Percentiles rank a stretch among this genome's conserved stretches.
phyloP scores from a whole-genome alignment of 2,888 invertebrate genomes.

The Lottia scabra region DNA sequence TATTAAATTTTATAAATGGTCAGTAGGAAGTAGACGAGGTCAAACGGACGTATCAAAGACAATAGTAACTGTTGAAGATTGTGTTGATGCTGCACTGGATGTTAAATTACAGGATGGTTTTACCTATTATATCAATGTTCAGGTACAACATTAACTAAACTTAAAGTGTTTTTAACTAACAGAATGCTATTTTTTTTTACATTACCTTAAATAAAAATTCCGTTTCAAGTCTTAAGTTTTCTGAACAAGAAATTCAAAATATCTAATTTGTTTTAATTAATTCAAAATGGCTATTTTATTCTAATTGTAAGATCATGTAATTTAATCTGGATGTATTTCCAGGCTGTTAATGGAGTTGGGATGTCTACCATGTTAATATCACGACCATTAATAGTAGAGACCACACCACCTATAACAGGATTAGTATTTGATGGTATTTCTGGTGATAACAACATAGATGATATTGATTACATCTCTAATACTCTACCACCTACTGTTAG shows the following conservation, averaged over 20 bases:
- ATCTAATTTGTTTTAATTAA: too few relatives aligned
- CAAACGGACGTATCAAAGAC: constrained; percentile 18
- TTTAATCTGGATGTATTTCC: background rate
- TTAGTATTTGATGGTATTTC: constrained; percentile 11
- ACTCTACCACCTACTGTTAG: constrained; percentile 21
- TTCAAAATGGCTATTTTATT: too few relatives aligned
- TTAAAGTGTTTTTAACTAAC: too few relatives aligned
- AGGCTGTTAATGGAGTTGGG: constrained; percentile 18
- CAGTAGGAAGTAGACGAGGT: constrained; percentile 26
- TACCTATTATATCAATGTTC: constrained; percentile 28
- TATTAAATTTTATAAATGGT: constrained; percentile 16
- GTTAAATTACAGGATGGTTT: constrained; percentile 23
- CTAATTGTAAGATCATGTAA: too few relatives aligned
- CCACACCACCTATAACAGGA: constrained; percentile 15
- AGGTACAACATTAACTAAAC: constrained; percentile 12
- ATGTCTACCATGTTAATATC: constrained; percentile 11
- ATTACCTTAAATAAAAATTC: too few relatives aligned
- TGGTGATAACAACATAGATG: background rate
- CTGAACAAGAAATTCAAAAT: too few relatives aligned
- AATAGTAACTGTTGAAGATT: background rate
- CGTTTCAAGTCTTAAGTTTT: too few relatives aligned
- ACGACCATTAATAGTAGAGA: constrained; percentile 12
- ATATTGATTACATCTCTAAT: constrained; percentile 32
- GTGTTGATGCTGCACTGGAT: constrained; percentile 4
- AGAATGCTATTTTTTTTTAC: too few relatives aligned